Conservation (phyloP, 2,113 vertebrate species). For the Aix galericulata region DNA sequence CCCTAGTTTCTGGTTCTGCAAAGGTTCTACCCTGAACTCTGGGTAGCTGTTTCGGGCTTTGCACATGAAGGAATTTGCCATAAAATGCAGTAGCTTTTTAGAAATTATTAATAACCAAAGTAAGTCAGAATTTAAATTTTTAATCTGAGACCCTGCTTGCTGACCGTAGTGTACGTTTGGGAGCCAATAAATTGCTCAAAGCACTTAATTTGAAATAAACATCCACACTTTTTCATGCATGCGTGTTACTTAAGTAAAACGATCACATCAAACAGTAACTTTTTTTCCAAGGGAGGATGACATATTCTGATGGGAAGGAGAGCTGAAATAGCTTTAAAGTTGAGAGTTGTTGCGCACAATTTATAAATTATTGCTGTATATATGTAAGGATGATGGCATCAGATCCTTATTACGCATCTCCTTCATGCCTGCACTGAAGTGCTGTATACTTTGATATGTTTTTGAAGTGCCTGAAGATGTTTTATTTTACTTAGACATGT, state of each 20-base stretch:
- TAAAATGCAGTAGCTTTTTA: not conserved
- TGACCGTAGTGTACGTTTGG: not conserved
- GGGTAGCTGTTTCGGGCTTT: not conserved
- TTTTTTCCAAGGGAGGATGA: not conserved
- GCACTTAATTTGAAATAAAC: not conserved
- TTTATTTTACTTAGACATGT: not conserved
- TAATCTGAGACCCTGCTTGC: not conserved
- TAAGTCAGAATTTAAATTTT: not conserved
- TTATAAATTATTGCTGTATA: not conserved
- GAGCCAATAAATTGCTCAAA: not conserved
- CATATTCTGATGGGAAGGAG: not conserved
- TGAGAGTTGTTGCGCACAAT: not conserved
- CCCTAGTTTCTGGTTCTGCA: not conserved
- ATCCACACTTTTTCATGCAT: not conserved
- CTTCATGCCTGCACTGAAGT: not conserved
- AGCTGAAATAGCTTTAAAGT: not conserved
- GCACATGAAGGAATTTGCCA: not conserved
- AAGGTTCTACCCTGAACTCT: not conserved
- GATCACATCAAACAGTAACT: not conserved
- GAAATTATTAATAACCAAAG: not conserved
- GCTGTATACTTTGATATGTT: not conserved
- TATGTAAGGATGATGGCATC: not conserved
- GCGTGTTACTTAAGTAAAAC: not conserved
- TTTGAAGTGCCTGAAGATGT: not conserved
- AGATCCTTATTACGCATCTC: not conserved